phyloP scores from a whole-genome alignment of 2,113 vertebrate species.

The Girardinichthys multiradiatus region DNA sequence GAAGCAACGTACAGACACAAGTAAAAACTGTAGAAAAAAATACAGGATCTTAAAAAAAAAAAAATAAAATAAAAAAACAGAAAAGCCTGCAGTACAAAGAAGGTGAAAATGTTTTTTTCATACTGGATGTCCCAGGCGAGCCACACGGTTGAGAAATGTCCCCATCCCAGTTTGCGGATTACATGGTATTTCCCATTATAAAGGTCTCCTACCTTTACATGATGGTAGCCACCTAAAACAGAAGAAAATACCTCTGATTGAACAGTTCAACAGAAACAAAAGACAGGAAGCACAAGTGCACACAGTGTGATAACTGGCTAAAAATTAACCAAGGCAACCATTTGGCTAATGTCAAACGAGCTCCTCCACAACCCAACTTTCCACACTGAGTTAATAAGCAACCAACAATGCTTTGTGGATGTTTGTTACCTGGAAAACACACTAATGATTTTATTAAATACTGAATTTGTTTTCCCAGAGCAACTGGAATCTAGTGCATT shows the following conservation, averaged over 20 bases:
- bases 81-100: neutral
- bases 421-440: neutral
- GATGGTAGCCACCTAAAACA: slow-evolving; percentile 91
- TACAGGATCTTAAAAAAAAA: slow-evolving; percentile 1
- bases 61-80: slow-evolving; percentile 1
- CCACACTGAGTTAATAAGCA: neutral
- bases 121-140: slow-evolving; percentile 98
- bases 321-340: neutral
- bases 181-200: slow-evolving; percentile 97
- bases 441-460: neutral
- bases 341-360: neutral
- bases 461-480: neutral
- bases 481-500: neutral
- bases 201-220: slow-evolving; percentile 97
- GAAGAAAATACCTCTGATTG: neutral
- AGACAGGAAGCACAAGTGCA: neutral
- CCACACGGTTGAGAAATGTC: slow-evolving; percentile 99
- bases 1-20: slow-evolving; percentile 13
- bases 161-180: slow-evolving; percentile 97
- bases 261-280: neutral
- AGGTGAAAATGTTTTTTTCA: slow-evolving; percentile 58
- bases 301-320: neutral
- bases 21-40: neutral
- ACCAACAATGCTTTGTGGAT: neutral
- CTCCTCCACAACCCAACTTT: neutral